Evolutionary conservation across 2,797 vertebrate genomes (phyloP).

Genomic region (Silurus aristotelis): DNA sequence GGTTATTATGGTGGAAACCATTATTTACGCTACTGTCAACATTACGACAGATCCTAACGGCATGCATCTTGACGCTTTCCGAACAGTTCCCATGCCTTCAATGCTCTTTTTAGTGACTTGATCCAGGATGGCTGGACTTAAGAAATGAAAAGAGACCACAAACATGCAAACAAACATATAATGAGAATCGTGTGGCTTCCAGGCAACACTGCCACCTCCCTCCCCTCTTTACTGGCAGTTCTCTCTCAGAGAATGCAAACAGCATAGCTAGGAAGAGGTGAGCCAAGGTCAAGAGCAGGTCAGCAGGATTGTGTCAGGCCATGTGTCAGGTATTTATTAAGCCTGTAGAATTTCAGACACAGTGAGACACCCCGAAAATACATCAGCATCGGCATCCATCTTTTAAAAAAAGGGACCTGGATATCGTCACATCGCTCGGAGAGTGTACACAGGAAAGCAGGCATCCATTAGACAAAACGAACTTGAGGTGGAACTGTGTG

Average conservation of each 20-base stretch:
- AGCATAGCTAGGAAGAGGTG: constrained; percentile 42
- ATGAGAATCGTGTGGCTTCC: constrained; percentile 39
- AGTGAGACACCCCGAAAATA: constrained; percentile 46
- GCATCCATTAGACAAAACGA: constrained; percentile 46
- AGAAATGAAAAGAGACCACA: constrained; percentile 44
- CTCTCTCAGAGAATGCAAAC: constrained; percentile 54
- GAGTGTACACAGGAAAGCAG: constrained; percentile 21
- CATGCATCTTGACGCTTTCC: constrained; percentile 6
- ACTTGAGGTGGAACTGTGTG: constrained; percentile 35
- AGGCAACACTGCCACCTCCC: constrained; percentile 31
- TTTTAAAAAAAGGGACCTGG: constrained; percentile 48
- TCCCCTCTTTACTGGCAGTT: constrained; percentile 39
- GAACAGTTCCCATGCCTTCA: constrained; percentile 34
- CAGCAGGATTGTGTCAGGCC: constrained; percentile 39
- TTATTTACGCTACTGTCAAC: constrained; percentile 69
- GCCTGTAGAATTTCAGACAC: constrained; percentile 52
- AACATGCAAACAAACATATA: constrained; percentile 50
- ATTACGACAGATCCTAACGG: constrained; percentile 62
- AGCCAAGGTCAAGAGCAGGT: constrained; percentile 54
- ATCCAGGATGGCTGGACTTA: constrained; percentile 28
- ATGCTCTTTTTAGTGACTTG: constrained; percentile 15
- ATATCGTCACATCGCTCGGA: constrained; percentile 47
- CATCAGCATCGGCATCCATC: constrained; percentile 56
- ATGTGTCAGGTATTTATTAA: constrained; percentile 51
- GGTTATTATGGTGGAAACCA: constrained; percentile 56